A percentile compares a stretch with the other conserved stretches of the same genome.
Conservation (phyloP, 2,888 invertebrate genomes). For the Caenorhabditis zanzibari region DNA sequence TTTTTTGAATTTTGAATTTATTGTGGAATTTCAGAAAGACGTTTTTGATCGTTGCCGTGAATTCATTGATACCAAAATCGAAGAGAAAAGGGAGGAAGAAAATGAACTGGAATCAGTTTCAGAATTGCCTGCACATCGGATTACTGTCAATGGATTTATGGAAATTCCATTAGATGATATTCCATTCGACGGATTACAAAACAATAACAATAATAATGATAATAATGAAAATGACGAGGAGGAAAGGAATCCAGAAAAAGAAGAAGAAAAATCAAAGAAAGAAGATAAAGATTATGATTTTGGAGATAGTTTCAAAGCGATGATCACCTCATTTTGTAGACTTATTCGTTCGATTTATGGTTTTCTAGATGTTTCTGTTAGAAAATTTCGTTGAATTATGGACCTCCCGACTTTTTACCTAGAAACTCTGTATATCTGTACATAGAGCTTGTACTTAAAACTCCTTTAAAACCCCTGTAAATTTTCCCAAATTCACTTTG, state of each 20-base stretch:
- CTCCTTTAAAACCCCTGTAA: too few species aligned
- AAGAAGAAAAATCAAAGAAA: not conserved
- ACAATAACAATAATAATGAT: conserved; percentile 14
- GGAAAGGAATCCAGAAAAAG: not conserved
- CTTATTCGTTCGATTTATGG: conserved; percentile 2
- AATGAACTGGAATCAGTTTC: not conserved
- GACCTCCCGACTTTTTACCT: too few species aligned
- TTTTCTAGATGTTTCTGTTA: not conserved
- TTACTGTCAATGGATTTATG: not conserved
- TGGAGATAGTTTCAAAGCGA: conserved; percentile 19
- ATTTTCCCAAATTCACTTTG: too few species aligned
- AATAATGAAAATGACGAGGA: conserved; percentile 13
- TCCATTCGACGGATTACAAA: not conserved
- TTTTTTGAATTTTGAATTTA: not conserved
- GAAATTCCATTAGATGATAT: conserved; percentile 5
- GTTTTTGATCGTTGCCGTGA: not conserved
- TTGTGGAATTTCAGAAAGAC: conserved; percentile 24
- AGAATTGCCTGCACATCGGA: not conserved
- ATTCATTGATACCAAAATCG: not conserved
- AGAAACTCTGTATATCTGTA: too few species aligned
- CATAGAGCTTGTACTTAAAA: too few species aligned
- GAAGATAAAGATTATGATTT: not conserved
- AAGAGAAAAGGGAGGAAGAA: not conserved
- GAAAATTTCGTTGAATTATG: not conserved
- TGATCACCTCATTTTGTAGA: conserved; percentile 17